Conservation (phyloP, 2,113 vertebrate genomes). For the Galemys pyrenaicus region DNA sequence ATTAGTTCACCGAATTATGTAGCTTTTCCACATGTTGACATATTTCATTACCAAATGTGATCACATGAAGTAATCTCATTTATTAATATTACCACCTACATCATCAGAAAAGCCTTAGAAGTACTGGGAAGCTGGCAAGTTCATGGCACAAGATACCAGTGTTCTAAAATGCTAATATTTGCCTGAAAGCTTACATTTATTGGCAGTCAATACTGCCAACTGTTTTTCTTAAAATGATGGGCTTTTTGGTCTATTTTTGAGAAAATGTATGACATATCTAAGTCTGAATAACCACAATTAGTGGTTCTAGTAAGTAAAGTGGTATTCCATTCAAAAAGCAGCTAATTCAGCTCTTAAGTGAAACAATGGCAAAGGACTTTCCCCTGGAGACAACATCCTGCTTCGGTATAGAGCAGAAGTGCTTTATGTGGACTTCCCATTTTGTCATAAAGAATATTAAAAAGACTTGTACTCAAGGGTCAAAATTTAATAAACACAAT, state of each 20-base stretch:
- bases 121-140: neutral
- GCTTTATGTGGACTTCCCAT: neutral
- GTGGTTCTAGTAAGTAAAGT: neutral
- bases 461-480: neutral
- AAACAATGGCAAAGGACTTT: neutral
- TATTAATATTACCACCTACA: neutral
- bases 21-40: neutral
- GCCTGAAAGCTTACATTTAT: slow-evolving; percentile 16
- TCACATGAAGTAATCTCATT: neutral
- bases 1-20: neutral
- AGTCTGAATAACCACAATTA: neutral
- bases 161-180: slow-evolving; percentile 30
- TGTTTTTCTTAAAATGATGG: neutral
- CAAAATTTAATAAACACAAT: slow-evolving; percentile 37
- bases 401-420: neutral
- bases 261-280: neutral
- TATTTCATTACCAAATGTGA: slow-evolving; percentile 17
- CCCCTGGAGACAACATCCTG: neutral
- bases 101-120: neutral
- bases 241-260: neutral
- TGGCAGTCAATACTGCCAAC: neutral
- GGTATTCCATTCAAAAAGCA: neutral
- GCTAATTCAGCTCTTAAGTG: neutral
- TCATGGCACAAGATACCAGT: neutral
- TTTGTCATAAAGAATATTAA: neutral